These are phyloP conservation scores for Thunnus thynnus DNA, from an alignment of 2,113 vertebrate species.

Conservation along the genomic window DNA sequence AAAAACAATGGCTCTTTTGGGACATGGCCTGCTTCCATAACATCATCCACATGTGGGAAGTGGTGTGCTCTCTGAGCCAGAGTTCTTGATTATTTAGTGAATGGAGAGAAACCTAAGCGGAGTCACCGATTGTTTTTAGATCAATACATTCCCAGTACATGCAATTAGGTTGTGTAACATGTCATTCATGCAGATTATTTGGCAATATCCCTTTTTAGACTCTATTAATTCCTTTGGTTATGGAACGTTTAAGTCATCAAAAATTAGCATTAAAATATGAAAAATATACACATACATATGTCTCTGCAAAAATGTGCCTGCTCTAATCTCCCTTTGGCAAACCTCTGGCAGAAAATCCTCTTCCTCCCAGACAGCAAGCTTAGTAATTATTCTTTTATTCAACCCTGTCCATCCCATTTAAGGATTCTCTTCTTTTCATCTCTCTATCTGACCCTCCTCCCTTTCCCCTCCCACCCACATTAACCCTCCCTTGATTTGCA, in stretches of 20 bases:
- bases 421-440: constrained; percentile 60
- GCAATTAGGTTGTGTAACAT: constrained; percentile 19
- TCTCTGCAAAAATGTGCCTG: constrained; percentile 14
- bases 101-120: constrained; percentile 52
- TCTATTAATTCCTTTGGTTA: background rate
- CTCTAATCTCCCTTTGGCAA: constrained; percentile 42
- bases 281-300: constrained; percentile 35
- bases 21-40: constrained; percentile 37
- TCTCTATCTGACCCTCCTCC: constrained; percentile 37
- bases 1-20: constrained; percentile 59
- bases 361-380: constrained; percentile 31
- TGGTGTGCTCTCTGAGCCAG: constrained; percentile 3
- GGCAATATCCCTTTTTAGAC: background rate
- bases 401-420: constrained; percentile 63
- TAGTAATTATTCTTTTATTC: constrained; percentile 50
- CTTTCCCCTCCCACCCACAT: constrained; percentile 13
- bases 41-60: constrained; percentile 55
- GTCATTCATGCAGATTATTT: constrained; percentile 31
- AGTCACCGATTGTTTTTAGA: constrained; percentile 38
- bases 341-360: constrained; percentile 52
- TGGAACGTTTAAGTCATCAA: background rate
- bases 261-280: constrained; percentile 13
- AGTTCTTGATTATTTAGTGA: constrained; percentile 60
- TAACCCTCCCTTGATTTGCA: constrained; percentile 40
- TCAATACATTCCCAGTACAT: constrained; percentile 34